Base-by-base conservation (phyloP, 2,888 invertebrate genomes). In the Aquatica leii region DNA sequence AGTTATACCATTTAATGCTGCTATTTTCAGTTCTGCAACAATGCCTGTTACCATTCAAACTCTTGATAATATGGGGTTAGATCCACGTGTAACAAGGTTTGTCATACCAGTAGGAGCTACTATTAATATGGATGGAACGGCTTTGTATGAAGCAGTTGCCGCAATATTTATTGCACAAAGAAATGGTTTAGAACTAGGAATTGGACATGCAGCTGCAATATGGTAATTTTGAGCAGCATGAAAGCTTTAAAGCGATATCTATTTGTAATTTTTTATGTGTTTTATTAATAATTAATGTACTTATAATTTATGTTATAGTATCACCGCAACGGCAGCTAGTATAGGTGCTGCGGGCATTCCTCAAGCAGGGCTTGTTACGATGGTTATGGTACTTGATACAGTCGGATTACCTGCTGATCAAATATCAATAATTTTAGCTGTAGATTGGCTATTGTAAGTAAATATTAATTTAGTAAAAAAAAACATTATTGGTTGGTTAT, bases 111-210 rank as follows among this genome's bases (percentile, higher is more conserved):
- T 98, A 68, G 98, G 98, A 8, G 97, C 98, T 17, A 97, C 98
- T 37, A 97, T 98, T 81, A 98, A 98, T 84, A 97, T 97, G 97
- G 97, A 97, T 80, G 95, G 95, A 11, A 97, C 97, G 0, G 98
- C 98, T 1, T 85, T 99, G 21, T 99, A 99, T 78, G 98, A 99
- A 81, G 97, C 98, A 0, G 95, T 98, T 4, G 98, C 98, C 0
- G 98, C 98, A 17, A 91, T 98, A 71, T 99, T 98, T 78, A 98
- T 99, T 68, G 95, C 98, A 12, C 98, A 99, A 83, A 88, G 95
- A 69, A 88, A 94, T 76, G 88, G 89, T 71, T 87, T 95, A 62
- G 86, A 89, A 35, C 89, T 97, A 82, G 89, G 92, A 11, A 89
- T 97, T 69, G 94, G 95, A 17, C 91, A 94, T 80, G 90, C 97